A percentile compares a stretch with the other conserved stretches of the same genome.
phyloP scores from a whole-genome alignment of 2,113 vertebrate species.

The Bufo bufo region DNA sequence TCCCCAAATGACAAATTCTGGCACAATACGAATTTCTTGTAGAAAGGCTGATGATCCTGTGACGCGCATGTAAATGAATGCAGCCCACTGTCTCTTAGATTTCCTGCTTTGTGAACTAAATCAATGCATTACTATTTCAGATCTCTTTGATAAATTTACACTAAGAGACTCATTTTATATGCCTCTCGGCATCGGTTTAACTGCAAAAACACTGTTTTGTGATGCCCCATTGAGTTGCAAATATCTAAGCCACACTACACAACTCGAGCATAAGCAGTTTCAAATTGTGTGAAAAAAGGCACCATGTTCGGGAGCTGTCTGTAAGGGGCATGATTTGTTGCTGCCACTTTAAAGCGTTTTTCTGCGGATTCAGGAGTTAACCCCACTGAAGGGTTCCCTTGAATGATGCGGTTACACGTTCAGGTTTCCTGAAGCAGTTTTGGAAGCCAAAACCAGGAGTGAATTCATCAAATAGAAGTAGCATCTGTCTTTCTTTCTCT shows the following conservation, averaged over 20 bases:
- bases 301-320: background rate
- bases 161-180: constrained; percentile 49
- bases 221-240: constrained; percentile 54
- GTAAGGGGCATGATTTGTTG: constrained; percentile 8
- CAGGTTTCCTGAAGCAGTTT: too few species aligned
- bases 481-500: too few species aligned
- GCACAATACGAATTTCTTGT: constrained; percentile 28
- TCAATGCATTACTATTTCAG: constrained; percentile 53
- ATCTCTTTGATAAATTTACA: constrained; percentile 54
- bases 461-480: too few species aligned
- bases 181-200: constrained; percentile 52
- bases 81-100: constrained; percentile 47
- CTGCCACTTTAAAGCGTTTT: background rate
- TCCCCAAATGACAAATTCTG: constrained; percentile 28
- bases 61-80: constrained; percentile 47
- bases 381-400: background rate
- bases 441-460: too few species aligned
- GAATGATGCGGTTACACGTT: too few species aligned
- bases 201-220: constrained; percentile 43
- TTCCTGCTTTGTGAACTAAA: constrained; percentile 51
- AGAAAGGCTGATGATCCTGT: constrained; percentile 36
- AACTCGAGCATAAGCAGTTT: constrained; percentile 31
- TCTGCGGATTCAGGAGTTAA: background rate
- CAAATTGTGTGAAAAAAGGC: constrained; percentile 27
- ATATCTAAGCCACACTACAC: constrained; percentile 45